Percentiles rank a stretch among this genome's conserved stretches.
phyloP scores from a whole-genome alignment of 2,888 invertebrate genomes.

The Philereme transversata region DNA sequence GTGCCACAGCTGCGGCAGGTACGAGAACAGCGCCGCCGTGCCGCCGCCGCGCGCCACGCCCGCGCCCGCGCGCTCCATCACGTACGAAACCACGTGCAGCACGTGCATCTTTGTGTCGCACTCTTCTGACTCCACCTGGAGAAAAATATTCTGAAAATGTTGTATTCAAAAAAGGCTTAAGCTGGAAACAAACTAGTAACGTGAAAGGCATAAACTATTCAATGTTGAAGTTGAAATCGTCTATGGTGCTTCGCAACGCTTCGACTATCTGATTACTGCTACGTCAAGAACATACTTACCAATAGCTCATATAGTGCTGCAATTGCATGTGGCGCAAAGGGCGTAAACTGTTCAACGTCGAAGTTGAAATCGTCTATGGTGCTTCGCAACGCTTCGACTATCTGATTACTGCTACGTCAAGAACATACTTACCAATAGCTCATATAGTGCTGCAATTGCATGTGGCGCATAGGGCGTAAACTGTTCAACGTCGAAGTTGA shows the following conservation, averaged over 20 bases:
- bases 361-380: constrained; percentile 97
- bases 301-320: constrained; percentile 87
- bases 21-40: constrained; percentile 87
- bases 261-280: constrained; percentile 95
- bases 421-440: too few relatives aligned
- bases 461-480: constrained; percentile 93
- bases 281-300: constrained; percentile 59
- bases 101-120: constrained; percentile 98
- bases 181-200: constrained; percentile 62
- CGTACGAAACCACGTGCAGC: constrained; percentile 93
- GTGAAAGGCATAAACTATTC: constrained; percentile 94
- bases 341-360: constrained; percentile 88
- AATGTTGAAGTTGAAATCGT: constrained; percentile 92
- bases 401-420: constrained; percentile 91
- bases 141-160: not conserved
- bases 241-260: constrained; percentile 92
- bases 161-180: too few relatives aligned
- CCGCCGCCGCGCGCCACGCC: constrained; percentile 89
- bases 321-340: constrained; percentile 91
- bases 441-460: constrained; percentile 91
- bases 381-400: constrained; percentile 93
- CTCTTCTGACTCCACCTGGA: constrained; percentile 93
- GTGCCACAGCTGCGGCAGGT: constrained; percentile 94
- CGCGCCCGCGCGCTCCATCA: constrained; percentile 93
- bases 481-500: constrained; percentile 90